Base-by-base conservation (phyloP, 2,888 invertebrate genomes). In the Panzeria rudis region DNA sequence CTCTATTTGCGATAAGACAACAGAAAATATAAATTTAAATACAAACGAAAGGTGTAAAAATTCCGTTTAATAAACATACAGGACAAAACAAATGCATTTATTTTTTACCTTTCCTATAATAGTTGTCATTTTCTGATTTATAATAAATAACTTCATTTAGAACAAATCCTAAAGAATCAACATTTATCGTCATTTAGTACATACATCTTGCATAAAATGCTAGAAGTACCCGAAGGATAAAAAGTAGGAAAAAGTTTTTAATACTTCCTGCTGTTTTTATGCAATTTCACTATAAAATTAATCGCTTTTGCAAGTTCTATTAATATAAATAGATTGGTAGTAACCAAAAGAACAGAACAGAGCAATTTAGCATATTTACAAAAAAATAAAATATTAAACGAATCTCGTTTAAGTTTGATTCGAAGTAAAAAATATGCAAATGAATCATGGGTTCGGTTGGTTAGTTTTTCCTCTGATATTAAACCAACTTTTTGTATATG, bases 341-440 rank as follows among this genome's bases (percentile, higher is more conserved):
- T 66, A 23, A 44, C 44, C 69, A 59, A 5, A 2, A 29, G n/a
- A 29, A 29, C n/a, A 9, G 59, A 69, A 47, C 13, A 50, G 20
- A 6, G 11, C 76, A 59, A 52, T n/a, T 66, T 56, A 56, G 15
- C 44, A 11, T 4, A 44, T 25, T 13, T 11, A 11, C 20, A 50
- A 13, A 59, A 32, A 59, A 69, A 66, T 50, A 56, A 64, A 66
- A 32, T 4, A 80, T 38, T 29, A 61, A 77, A 73, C 32, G 35
- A 52, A 81, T 64, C 47, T 61, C 77, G 61, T 69, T 81, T 44
- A 38, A 68, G 68, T 81, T 81, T 73, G 32, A 35, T 50, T 32
- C 71, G 41, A 75, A 84, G 66, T 47, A 59, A 59, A 64, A 69
- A 82, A 69, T 78, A 78, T 82, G 77, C 81, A 81, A 85, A 82